These are phyloP conservation scores for Amphimedon queenslandica DNA, from an alignment of 37 sponge, comb jelly and placozoan genomes.

Conservation along the genomic window DNA sequence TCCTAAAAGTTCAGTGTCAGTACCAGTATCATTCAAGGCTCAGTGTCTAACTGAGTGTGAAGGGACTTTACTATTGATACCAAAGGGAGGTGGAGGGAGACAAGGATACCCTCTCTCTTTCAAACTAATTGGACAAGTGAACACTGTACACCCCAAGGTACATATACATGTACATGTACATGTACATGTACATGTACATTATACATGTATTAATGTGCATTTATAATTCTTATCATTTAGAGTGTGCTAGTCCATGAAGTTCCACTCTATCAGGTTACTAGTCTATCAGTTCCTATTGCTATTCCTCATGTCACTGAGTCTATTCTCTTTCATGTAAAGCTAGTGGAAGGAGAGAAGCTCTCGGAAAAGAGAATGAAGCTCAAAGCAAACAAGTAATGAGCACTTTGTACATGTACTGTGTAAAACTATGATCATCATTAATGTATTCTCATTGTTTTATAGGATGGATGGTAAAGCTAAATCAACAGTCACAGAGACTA, in stretches of 20 bases:
- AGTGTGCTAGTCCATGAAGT: too few relatives aligned
- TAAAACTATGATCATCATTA: too few relatives aligned
- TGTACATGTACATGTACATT: not conserved
- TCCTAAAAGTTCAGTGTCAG: slow-evolving; percentile 1
- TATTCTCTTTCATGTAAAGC: not conserved
- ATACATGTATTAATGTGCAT: slow-evolving; percentile 4
- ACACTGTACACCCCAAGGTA: too few relatives aligned
- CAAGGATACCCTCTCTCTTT: slow-evolving; percentile 55
- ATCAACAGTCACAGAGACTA: too few relatives aligned
- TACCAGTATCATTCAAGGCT: slow-evolving; percentile 29
- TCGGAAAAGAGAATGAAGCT: not conserved
- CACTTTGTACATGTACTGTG: too few relatives aligned
- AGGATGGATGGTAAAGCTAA: too few relatives aligned
- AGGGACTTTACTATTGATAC: slow-evolving; percentile 55
- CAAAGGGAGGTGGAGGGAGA: slow-evolving; percentile 19
- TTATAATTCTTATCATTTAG: too few relatives aligned
- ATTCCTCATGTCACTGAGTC: too few relatives aligned
- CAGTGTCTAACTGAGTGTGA: not conserved
- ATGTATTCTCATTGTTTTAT: too few relatives aligned
- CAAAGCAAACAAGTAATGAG: not conserved
- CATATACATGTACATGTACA: slow-evolving; percentile 3
- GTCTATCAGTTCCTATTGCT: too few relatives aligned
- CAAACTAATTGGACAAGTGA: too few relatives aligned
- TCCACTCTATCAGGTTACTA: too few relatives aligned
- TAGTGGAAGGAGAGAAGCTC: not conserved